Evolutionary conservation across 53 echinoderm and acorn worm species (phyloP).

Genomic region (Echinometra lucunter): DNA sequence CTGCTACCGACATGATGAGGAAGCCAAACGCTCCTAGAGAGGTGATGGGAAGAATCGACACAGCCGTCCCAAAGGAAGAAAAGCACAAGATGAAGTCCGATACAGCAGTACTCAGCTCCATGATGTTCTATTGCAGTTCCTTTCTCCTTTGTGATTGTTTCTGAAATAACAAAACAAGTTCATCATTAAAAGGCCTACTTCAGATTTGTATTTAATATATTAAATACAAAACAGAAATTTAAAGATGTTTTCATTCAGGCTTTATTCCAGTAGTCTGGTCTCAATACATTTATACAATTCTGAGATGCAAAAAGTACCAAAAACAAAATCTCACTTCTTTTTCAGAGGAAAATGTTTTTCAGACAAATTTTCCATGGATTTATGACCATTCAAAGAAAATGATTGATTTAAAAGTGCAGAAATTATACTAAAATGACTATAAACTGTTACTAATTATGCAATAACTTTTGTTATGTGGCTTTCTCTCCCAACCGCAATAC

Average conservation of each 20-base stretch:
- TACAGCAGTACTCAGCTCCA: slow-evolving; percentile 82
- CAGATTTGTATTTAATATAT: background rate
- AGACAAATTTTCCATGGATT: no score
- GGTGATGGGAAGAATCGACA: slow-evolving; percentile 69
- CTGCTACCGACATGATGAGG: slow-evolving; percentile 79
- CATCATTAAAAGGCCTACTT: background rate
- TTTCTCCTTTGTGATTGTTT: background rate
- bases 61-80: slow-evolving; percentile 77
- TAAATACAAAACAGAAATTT: background rate
- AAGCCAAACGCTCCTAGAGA: slow-evolving; percentile 80
- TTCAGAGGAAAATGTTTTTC: no score
- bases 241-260: background rate
- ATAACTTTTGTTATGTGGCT: no score
- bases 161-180: background rate
- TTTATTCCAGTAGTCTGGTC: background rate
- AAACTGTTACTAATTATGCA: no score
- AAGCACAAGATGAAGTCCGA: slow-evolving; percentile 90
- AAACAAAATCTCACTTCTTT: no score
- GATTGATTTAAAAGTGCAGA: no score
- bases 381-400: no score
- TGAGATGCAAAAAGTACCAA: no score
- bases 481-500: no score
- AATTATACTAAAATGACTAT: no score
- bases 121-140: background rate
- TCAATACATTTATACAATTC: no score